A percentile compares a stretch with the other conserved stretches of the same genome.
These are phyloP conservation scores for Yponomeuta evonymella DNA, from an alignment of 2,888 invertebrate species.

Conservation along the genomic window DNA sequence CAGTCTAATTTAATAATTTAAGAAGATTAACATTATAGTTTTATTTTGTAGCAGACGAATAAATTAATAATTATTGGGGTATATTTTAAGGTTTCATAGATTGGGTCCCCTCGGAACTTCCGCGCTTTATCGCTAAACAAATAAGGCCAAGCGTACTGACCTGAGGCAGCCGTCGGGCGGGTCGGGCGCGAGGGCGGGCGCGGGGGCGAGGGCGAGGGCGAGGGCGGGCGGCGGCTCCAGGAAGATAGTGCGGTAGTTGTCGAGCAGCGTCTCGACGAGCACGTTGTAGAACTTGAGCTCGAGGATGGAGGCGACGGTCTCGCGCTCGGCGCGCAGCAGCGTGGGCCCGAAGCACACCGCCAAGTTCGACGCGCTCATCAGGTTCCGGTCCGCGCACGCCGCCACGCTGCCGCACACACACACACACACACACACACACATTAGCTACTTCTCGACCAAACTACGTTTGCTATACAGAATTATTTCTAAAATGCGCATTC, in stretches of 20 bases:
- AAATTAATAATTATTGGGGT: no score
- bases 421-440: background rate
- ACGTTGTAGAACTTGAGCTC: constrained; percentile 99
- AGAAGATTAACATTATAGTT: no score
- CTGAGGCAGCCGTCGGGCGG: constrained; percentile 35
- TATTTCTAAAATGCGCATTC: no score
- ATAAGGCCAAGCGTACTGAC: constrained; percentile 27
- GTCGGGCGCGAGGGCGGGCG: constrained; percentile 11
- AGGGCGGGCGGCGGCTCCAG: constrained; percentile 28
- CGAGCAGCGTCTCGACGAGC: constrained; percentile 96
- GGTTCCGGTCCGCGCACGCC: constrained; percentile 89
- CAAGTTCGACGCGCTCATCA: constrained; percentile 98
- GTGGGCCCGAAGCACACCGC: constrained; percentile 99
- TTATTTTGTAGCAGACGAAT: no score
- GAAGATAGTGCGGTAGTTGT: constrained; percentile 74
- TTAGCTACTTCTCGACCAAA: no score
- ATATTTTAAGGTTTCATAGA: no score
- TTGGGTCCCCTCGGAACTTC: no score
- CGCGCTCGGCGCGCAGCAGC: constrained; percentile 94
- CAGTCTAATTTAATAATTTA: no score
- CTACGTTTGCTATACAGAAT: no score
- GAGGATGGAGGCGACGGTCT: constrained; percentile 98
- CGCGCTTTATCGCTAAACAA: no score
- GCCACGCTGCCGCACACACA: constrained; percentile 58
- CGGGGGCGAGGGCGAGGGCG: background rate